Evolutionary conservation across 2,113 vertebrate genomes (phyloP), one percentile per base, ranked within the genome.

Genomic region (Toxostoma redivivum): DNA sequence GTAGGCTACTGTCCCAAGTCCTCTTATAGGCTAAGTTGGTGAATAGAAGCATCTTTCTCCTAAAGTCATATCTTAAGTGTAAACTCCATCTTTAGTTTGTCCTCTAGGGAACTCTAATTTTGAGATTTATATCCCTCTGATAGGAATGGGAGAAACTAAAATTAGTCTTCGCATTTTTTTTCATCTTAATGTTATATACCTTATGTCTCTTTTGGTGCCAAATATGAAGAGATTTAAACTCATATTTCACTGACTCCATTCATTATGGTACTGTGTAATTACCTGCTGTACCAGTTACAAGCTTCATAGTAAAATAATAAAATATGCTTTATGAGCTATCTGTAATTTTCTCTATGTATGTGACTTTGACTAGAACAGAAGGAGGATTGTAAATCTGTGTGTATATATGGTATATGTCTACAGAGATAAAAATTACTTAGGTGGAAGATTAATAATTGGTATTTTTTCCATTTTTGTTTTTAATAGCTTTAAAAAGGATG

Each of bases 1-100:
- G 18, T 64, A 51, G 31, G 5, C 38, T 44, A 5, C 9, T 73
- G 13, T 31, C 24, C 30, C 10, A 80, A 50, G 48, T 67, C 8
- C 25, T 88, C 19, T n/a, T 65, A 8, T 37, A 45, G 47, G 17
- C 31, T 35, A 37, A 16, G 23, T 4, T 85, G 30, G 9, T 84
- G 23, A 78, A 42, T 28, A 27, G 48, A 86, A 47, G 1, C 48
- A 18, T 12, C 28, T 78, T 38, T 42, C 6, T 61, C 2, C 30
- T 84, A 37, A 50, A 69, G 17, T 30, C 0, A 0, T 54, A 14
- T 10, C 10, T 31, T 15, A 35, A 64, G 6, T 44, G 3, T 61
- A 25, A 51, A 27, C 7, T 72, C 9, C 0, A 0, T 67, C 27
- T 83, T 10, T 45, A 23, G 1, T 2, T 69, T 66, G 28, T 83